Evolutionary conservation across 2,888 invertebrate genomes (phyloP).

Genomic region (Lacanobia wlatinum): DNA sequence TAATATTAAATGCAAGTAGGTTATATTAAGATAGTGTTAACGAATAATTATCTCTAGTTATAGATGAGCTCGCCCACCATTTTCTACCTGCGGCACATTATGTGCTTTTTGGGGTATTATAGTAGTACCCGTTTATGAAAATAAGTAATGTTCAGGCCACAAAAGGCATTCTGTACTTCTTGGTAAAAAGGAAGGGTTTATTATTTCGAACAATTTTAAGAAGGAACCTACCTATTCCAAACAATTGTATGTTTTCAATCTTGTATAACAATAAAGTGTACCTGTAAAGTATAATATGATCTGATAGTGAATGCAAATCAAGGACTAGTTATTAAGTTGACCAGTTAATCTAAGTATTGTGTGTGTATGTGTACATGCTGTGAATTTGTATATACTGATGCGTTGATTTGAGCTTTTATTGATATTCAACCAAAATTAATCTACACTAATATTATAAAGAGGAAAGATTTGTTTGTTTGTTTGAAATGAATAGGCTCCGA

Average conservation of each 20-base stretch:
- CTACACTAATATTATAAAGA: too few relatives aligned
- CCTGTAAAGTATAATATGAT: too few relatives aligned
- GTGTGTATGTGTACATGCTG: not conserved
- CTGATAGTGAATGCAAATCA: too few relatives aligned
- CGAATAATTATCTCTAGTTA: not conserved
- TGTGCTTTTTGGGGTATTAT: not conserved
- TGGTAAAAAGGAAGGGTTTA: not conserved
- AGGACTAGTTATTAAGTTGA: not conserved
- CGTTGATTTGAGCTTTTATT: not conserved
- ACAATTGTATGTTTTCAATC: not conserved
- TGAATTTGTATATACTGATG: conserved; percentile 3
- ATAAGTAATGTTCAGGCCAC: not conserved
- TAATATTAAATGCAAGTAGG: not conserved
- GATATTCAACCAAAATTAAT: not conserved
- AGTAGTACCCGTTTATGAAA: not conserved
- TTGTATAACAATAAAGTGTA: not conserved
- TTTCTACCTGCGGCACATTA: not conserved
- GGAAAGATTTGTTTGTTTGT: too few relatives aligned
- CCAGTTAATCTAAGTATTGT: not conserved
- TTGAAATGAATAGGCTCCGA: too few relatives aligned
- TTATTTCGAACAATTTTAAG: not conserved
- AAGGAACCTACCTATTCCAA: too few relatives aligned
- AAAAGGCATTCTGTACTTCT: not conserved
- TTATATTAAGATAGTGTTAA: not conserved
- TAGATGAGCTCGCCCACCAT: not conserved